Evolutionary conservation across 2,797 vertebrate genomes (phyloP).

Genomic region (Pempheris klunzingeri): DNA sequence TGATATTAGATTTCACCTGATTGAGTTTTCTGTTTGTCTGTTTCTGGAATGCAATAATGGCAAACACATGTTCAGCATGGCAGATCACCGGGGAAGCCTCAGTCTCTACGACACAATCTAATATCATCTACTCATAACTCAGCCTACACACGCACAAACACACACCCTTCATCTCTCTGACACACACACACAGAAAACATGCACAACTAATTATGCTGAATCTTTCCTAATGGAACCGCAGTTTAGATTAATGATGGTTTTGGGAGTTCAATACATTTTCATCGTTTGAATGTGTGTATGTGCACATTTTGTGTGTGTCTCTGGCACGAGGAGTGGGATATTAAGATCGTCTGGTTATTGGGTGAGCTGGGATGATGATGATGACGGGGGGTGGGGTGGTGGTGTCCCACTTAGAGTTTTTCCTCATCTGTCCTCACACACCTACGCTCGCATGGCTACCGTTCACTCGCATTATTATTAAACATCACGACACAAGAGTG

Average conservation of each 20-base stretch:
- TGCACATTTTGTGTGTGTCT: conserved; percentile 42
- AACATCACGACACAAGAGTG: conserved; percentile 41
- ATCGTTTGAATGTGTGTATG: conserved; percentile 69
- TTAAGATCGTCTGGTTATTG: conserved; percentile 79
- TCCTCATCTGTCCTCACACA: conserved; percentile 64
- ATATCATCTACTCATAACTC: conserved; percentile 79
- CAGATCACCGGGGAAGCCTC: conserved; percentile 81
- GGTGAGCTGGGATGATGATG: conserved; percentile 69
- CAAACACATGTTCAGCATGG: conserved; percentile 82
- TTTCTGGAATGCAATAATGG: conserved; percentile 81
- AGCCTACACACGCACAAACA: conserved; percentile 31
- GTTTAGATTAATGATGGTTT: conserved; percentile 86
- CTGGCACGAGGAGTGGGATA: conserved; percentile 73
- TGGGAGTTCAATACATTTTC: conserved; percentile 83
- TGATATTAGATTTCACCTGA: conserved; percentile 78
- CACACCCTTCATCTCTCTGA: conserved; percentile 5
- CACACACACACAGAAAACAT: conserved; percentile 40
- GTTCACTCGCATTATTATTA: conserved; percentile 58
- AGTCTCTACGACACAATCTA: conserved; percentile 80
- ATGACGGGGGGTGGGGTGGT: conserved; percentile 45
- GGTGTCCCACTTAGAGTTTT: conserved; percentile 75
- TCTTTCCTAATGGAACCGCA: conserved; percentile 84
- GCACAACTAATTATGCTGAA: conserved; percentile 83
- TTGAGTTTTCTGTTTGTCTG: conserved; percentile 79
- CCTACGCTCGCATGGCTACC: conserved; percentile 61